phyloP scores from a whole-genome alignment of 2,113 vertebrate species.

The Eretmochelys imbricata region DNA sequence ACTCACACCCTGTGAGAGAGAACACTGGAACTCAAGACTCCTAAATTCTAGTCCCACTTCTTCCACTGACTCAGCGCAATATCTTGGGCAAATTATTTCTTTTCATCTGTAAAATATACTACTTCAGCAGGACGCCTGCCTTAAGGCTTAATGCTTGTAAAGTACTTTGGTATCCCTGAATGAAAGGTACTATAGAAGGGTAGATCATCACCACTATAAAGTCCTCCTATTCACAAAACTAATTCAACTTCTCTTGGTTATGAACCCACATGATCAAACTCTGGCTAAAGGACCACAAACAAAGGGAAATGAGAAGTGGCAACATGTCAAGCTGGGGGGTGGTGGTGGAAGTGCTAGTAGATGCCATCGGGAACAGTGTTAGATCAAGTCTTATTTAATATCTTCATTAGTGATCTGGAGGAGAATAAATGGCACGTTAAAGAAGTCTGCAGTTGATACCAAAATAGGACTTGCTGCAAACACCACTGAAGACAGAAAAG shows the following conservation, averaged over 20 bases:
- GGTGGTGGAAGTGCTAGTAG: background rate
- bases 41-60: background rate
- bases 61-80: background rate
- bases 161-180: background rate
- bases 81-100: background rate
- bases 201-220: background rate
- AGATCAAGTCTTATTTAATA: conserved; percentile 40
- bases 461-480: conserved; percentile 46
- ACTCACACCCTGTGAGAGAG: background rate
- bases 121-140: fast-evolving
- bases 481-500: background rate
- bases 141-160: background rate
- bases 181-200: background rate
- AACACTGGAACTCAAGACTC: fast-evolving
- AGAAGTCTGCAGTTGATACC: background rate
- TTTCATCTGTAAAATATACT: background rate
- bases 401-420: conserved; percentile 41
- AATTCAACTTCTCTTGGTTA: conserved; percentile 28
- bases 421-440: background rate
- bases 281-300: conserved; percentile 32
- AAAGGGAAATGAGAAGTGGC: conserved; percentile 52
- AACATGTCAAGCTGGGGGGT: conserved; percentile 25
- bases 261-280: conserved; percentile 18
- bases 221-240: conserved; percentile 1
- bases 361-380: conserved; percentile 9